A percentile compares a stretch with the other conserved stretches of the same genome.
Conservation (phyloP, 2,888 invertebrate genomes). For the Byasa hedistus region DNA sequence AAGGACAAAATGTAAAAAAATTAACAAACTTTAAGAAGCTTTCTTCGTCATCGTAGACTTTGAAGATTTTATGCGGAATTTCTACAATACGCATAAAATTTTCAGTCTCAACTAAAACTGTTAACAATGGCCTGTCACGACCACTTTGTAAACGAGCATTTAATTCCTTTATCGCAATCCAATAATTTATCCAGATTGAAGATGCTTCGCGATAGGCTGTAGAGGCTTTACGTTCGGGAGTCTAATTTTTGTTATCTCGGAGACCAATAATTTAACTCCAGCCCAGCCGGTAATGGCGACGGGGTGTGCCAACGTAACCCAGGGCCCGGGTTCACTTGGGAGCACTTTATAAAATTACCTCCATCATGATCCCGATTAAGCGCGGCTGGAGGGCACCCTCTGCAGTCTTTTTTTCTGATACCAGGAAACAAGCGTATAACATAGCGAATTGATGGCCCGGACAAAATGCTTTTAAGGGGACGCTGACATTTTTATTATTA, state of each 20-base stretch:
- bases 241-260: constrained; percentile 22
- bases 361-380: constrained; percentile 23
- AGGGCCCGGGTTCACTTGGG: constrained; percentile 9
- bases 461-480: constrained; percentile 20
- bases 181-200: constrained; percentile 21
- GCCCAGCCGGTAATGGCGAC: constrained; percentile 6
- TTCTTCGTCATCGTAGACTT: too few species aligned
- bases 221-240: constrained; percentile 3
- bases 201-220: constrained; percentile 16
- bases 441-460: constrained; percentile 21
- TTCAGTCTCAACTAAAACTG: too few species aligned
- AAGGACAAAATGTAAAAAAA: too few species aligned
- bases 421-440: constrained; percentile 16
- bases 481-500: constrained; percentile 22
- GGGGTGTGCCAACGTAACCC: neutral
- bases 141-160: neutral
- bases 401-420: constrained; percentile 5
- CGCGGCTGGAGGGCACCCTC: constrained; percentile 3
- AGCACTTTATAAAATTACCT: constrained; percentile 27
- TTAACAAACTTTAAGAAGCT: too few species aligned
- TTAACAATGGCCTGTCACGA: too few species aligned
- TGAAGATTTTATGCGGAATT: too few species aligned
- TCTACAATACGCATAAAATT: too few species aligned
- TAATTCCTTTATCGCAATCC: constrained; percentile 6
- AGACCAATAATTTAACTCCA: constrained; percentile 16